Conservation (phyloP, 2,113 vertebrate genomes). For the Neodontobutis hainanensis region DNA sequence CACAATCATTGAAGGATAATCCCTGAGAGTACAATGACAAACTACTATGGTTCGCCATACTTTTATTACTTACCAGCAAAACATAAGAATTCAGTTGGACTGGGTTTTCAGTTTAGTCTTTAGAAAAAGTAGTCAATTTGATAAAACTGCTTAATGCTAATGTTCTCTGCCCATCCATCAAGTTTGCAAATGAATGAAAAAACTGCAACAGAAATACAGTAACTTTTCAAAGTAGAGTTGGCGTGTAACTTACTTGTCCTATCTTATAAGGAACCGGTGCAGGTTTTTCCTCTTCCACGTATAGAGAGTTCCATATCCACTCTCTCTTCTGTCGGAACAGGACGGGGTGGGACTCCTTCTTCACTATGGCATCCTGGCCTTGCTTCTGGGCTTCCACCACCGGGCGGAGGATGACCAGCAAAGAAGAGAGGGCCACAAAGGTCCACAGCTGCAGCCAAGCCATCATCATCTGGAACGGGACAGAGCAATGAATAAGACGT, state of each 20-base stretch:
- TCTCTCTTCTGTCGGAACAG: slow-evolving; percentile 79
- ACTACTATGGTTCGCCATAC: too few species aligned
- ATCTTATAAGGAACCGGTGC: slow-evolving; percentile 74
- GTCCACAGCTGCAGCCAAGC: slow-evolving; percentile 50
- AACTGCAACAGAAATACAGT: too few species aligned
- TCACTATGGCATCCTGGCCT: slow-evolving; percentile 6
- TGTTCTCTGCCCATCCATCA: too few species aligned
- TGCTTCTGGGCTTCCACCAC: not conserved
- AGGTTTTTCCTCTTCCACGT: slow-evolving; percentile 81
- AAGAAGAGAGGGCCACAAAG: slow-evolving; percentile 30
- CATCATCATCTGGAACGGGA: slow-evolving; percentile 65
- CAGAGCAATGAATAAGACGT: not conserved
- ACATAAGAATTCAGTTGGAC: too few species aligned
- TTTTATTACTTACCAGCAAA: too few species aligned
- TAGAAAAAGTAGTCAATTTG: too few species aligned
- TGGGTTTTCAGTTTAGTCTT: too few species aligned
- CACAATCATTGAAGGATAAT: too few species aligned
- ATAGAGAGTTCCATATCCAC: slow-evolving; percentile 91
- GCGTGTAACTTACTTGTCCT: slow-evolving; percentile 80
- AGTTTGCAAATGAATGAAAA: too few species aligned
- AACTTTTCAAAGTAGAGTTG: not conserved
- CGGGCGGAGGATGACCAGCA: slow-evolving; percentile 7
- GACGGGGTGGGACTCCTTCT: slow-evolving; percentile 54
- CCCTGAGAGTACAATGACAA: too few species aligned
- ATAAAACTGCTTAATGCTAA: too few species aligned